Base-by-base conservation (phyloP, 2,113 vertebrate genomes). In the Electrona antarctica region DNA sequence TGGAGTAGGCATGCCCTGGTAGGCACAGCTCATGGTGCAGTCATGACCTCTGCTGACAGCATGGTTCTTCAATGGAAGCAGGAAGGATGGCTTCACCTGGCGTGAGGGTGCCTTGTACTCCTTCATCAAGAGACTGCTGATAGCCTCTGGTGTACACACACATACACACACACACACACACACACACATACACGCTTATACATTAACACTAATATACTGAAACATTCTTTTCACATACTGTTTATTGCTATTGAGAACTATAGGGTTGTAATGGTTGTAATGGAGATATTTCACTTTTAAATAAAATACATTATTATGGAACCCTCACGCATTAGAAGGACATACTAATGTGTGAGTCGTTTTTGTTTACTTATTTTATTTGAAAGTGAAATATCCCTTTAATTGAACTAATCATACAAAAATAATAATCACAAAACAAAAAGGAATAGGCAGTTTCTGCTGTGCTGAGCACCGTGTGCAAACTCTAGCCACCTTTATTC, bases 11-110 rank as follows among this genome's bases (percentile, higher is more conserved):
- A 55, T 87, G 62, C 89, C 86, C 50, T 87, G 77, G 67, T 92
- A 91, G 82, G 92, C 85, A 2, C 88, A 93, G 75, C 83, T 94
- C 89, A 85, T 83, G 62, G 82, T 72, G 59, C 86, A 92, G 78
- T 92, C 69, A 0, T 86, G 83, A 51, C 87, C 80, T 0, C 56
- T 56, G 58, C 82, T 57, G 63, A 80, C 70, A 0, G 66, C 80
- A 48, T 87, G 92, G 48, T 88, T 78, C 72, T 88, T 93, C 74
- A 90, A 73, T 0, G 8, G 88, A 14, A 79, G 7, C n/a, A 90
- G 77, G 79, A 92, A 94, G 28, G 9, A 52, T 0, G 88, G 94
- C 13, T 88, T 81, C 4, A 79, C 82, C 57, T 79, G 80, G 69
- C 82, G 82, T 10, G 85, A 68, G 51, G 80, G 78, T 54, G 78